Evolutionary conservation across 1,140 invertebrate genomes (phyloP).

Genomic region (Plodia interpunctella): DNA sequence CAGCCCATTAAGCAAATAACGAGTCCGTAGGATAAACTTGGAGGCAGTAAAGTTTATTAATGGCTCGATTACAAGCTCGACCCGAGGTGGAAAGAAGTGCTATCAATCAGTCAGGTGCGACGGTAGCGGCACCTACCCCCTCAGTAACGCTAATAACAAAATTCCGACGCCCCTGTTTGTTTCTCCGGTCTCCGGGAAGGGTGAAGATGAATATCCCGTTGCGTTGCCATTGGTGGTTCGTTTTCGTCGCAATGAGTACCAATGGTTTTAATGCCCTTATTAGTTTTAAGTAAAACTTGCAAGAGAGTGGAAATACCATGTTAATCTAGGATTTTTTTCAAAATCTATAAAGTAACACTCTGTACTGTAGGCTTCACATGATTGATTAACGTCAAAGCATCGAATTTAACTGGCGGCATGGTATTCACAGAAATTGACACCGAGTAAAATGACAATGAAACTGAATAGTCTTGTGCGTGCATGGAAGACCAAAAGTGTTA

Average conservation of each 20-base stretch:
- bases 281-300: background rate
- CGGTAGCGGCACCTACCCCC: conserved; percentile 57
- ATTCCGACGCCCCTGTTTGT: conserved; percentile 72
- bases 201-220: conserved; percentile 69
- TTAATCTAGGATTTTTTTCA: no score
- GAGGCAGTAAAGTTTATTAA: conserved; percentile 75
- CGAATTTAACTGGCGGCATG: no score
- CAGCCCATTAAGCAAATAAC: conserved; percentile 70
- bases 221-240: conserved; percentile 39
- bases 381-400: no score
- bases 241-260: conserved; percentile 33
- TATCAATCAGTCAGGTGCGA: conserved; percentile 76
- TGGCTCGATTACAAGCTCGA: conserved; percentile 75
- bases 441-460: no score
- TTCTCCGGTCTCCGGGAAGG: conserved; percentile 50
- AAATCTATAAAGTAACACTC: no score
- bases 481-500: conserved; percentile 24
- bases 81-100: conserved; percentile 75
- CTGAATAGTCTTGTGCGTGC: background rate
- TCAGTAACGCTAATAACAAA: conserved; percentile 74
- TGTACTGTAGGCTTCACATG: no score
- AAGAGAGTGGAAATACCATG: no score
- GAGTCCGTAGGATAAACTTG: conserved; percentile 70
- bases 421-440: no score
- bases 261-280: conserved; percentile 18